Evolutionary conservation across 2,797 vertebrate species (phyloP).

Genomic region (Pseudomugil tenellus): DNA sequence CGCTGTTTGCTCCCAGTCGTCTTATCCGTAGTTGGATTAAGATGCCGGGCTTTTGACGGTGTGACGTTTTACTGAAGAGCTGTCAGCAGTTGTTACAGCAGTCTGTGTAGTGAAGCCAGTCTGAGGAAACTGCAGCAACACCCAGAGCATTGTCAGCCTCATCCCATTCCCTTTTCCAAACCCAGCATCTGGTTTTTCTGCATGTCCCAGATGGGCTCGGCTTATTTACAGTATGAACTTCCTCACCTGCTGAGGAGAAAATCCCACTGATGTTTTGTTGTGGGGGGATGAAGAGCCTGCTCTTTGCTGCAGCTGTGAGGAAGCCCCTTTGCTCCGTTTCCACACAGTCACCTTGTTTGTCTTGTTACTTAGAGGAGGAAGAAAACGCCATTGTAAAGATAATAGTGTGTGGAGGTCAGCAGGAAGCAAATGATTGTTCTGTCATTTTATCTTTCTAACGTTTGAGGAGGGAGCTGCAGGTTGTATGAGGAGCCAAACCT

Average conservation of each 20-base stretch:
- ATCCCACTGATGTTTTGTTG: conserved; percentile 20
- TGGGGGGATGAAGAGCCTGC: conserved; percentile 35
- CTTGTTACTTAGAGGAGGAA: conserved; percentile 29
- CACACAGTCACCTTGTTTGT: conserved; percentile 43
- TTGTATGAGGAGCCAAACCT: not conserved
- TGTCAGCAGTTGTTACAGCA: too few relatives aligned
- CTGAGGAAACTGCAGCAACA: too few relatives aligned
- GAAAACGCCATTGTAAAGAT: conserved; percentile 47
- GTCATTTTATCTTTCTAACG: conserved; percentile 12
- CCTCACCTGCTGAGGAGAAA: conserved; percentile 49
- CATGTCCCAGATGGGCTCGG: conserved; percentile 49
- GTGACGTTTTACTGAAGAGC: too few relatives aligned
- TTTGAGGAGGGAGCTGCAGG: conserved; percentile 1
- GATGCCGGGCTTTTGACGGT: too few relatives aligned
- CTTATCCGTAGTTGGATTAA: too few relatives aligned
- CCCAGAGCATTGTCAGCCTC: not conserved
- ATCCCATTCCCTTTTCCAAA: conserved; percentile 12
- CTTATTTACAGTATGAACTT: conserved; percentile 42
- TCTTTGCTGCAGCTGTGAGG: conserved; percentile 47
- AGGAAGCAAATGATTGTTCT: conserved; percentile 9
- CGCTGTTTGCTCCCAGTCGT: too few relatives aligned
- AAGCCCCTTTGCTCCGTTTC: conserved; percentile 26
- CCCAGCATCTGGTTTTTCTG: conserved; percentile 34
- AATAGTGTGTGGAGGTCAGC: conserved; percentile 32
- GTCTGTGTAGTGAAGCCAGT: too few relatives aligned